phyloP scores from a whole-genome alignment of 2,113 vertebrate species.

The cattle (Bos taurus) region DNA sequence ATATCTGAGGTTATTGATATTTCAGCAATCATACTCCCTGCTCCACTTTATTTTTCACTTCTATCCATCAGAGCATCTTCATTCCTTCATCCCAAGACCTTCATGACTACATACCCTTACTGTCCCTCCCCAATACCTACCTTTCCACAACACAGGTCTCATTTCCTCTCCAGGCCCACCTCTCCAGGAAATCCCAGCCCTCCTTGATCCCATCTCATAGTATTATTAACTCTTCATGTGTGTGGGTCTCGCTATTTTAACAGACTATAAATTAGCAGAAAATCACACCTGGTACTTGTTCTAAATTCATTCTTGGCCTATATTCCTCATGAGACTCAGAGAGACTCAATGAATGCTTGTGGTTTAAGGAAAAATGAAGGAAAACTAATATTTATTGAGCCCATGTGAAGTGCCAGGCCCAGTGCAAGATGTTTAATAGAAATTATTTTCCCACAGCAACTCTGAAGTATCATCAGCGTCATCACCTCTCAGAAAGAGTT shows the following conservation, averaged over 20 bases:
- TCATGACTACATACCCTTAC: background rate
- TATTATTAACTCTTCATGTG: background rate
- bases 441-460: background rate
- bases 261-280: background rate
- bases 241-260: background rate
- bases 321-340: background rate
- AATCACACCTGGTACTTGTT: background rate
- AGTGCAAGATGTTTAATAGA: background rate
- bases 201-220: background rate
- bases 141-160: background rate
- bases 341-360: background rate
- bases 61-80: background rate
- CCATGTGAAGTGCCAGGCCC: background rate
- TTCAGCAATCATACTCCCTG: background rate
- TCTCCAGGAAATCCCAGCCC: background rate
- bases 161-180: background rate
- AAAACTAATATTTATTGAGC: background rate
- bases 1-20: background rate
- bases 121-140: background rate
- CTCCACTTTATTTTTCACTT: background rate
- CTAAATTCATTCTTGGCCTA: background rate
- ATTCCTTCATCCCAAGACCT: background rate
- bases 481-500: background rate
- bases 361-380: background rate
- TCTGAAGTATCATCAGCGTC: background rate